Conservation (phyloP, 2,113 vertebrate genomes). For the Nansenia antarctica region DNA sequence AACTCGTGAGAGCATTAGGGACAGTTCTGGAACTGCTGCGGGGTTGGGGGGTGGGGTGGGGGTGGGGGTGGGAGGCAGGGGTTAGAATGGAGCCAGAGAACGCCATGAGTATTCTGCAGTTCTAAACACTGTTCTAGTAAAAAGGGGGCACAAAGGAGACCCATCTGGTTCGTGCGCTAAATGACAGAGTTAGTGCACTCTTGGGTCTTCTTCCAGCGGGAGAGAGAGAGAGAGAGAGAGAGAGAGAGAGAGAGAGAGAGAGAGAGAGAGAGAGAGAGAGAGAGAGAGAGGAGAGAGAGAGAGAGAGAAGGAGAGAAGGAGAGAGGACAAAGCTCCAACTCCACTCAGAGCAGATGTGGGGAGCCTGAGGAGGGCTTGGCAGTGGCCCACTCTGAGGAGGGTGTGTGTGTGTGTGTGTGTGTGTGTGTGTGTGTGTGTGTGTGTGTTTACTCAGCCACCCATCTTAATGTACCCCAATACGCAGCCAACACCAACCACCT, state of each 20-base stretch:
- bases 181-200: neutral
- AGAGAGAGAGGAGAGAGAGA: neutral
- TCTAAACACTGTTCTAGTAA: neutral
- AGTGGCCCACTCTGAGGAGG: no score
- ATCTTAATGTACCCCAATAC: slow-evolving; percentile 9
- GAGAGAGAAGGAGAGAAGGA: neutral
- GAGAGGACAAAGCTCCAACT: no score
- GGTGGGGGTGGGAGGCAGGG: no score
- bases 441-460: neutral
- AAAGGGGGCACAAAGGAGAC: neutral
- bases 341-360: no score
- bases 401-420: neutral
- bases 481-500: slow-evolving; percentile 6
- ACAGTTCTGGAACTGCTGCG: neutral
- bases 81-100: neutral
- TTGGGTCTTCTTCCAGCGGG: no score
- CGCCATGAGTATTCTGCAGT: neutral
- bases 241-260: neutral
- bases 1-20: slow-evolving; percentile 31
- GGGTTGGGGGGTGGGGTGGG: no score
- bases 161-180: neutral
- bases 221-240: neutral
- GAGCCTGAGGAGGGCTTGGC: no score
- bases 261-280: no score
- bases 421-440: neutral